Percentiles rank a stretch among this genome's conserved stretches.
phyloP scores from a whole-genome alignment of 2,888 invertebrate genomes.

The Ormia ochracea region DNA sequence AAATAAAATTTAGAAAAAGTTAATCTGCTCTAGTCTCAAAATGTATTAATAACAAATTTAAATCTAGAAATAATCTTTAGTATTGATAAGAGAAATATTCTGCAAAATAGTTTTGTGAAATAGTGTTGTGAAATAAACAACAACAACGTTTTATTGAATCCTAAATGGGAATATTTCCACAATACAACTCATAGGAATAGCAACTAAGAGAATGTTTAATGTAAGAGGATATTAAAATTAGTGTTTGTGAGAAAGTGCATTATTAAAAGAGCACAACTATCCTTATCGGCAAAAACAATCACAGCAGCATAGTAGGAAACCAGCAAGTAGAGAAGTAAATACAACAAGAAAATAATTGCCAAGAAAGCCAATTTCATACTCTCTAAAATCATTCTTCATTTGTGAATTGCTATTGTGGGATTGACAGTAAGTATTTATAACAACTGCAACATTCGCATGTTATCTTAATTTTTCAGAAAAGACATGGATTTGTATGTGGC shows the following conservation, averaged over 20 bases:
- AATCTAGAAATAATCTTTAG: constrained; percentile 30
- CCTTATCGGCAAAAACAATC: constrained; percentile 1
- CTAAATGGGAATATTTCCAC: neutral
- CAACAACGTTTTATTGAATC: neutral
- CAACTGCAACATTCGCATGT: neutral
- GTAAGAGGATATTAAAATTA: constrained; percentile 12
- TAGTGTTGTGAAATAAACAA: neutral
- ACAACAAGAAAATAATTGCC: neutral
- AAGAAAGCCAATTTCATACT: neutral
- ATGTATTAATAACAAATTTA: constrained; percentile 58
- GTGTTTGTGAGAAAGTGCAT: constrained; percentile 43
- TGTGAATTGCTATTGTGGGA: constrained; percentile 38
- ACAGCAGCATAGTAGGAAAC: neutral
- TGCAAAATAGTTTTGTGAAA: constrained; percentile 36
- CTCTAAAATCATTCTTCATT: neutral
- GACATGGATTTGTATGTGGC: neutral
- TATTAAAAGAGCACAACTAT: constrained; percentile 41
- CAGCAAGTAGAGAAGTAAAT: constrained; percentile 24
- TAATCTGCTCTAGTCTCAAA: constrained; percentile 60
- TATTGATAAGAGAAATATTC: neutral
- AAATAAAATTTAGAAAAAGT: constrained; percentile 7
- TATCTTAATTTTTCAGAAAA: neutral
- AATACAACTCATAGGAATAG: constrained; percentile 22
- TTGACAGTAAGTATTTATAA: constrained; percentile 54
- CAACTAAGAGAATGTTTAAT: constrained; percentile 27